These are phyloP conservation scores for human (Homo sapiens) DNA, from an alignment of 2,113 vertebrate genomes.

Conservation along the genomic window GRCh38 chr21:42181001-42181500, in stretches of 20 bases:
- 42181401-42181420: not conserved
- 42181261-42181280: not conserved
- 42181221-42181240: not conserved
- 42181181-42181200: not conserved
- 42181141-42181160: not conserved
- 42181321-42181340: not conserved
- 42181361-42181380: not conserved
- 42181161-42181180: not conserved
- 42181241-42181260: not conserved
- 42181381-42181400: not conserved
- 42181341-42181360: not conserved
- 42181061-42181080: not conserved
- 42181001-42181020: too few relatives aligned
- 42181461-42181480: too few relatives aligned
- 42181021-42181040: not conserved
- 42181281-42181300: fast-evolving
- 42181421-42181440: not conserved
- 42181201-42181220: not conserved
- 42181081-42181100: not conserved
- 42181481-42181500: not conserved
- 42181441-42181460: not conserved
- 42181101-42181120: not conserved
- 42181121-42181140: not conserved
- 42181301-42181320: not conserved
- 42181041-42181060: not conserved